Evolutionary conservation across 2,888 invertebrate species (phyloP), one percentile per base, ranked within the genome.

Genomic region (Alsophila aescularia): DNA sequence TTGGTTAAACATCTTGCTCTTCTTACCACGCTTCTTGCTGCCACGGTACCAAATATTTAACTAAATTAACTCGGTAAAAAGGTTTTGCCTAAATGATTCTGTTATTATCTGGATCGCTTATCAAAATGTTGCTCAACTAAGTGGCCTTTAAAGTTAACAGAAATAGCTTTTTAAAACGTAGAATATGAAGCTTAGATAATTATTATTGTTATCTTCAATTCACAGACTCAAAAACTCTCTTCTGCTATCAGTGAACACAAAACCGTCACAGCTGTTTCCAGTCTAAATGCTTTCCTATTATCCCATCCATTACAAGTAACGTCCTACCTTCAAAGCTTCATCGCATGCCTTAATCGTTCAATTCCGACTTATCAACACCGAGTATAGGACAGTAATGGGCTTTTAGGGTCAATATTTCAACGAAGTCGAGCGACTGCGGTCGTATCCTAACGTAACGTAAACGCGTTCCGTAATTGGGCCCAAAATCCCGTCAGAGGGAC

Each of bases 391-490:
- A 77, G 75, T 89, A 89, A 89, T 88, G 83, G 83, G 72, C 79
- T 81, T 84, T 81, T 75, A 79, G 78, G 84, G 85, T 84, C 83
- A 85, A 87, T 90, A 90, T 84, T 85, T 88, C 80, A 89, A 81
- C 67, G 73, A 65, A 66, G 69, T 71, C 69, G 69, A 72, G 73
- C 71, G 72, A 70, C 52, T 58, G 57, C 51, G 59, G 59, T 44
- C 51, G 48, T 55, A 54, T 44, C 37, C 56, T 58, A 49, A 58
- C 44, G 52, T 47, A 51, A 51, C 51, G 62, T 74, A 77, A 60
- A 80, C 73, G 73, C 70, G 67, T 66, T 68, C 68, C 69, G 81
- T 87, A 85, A 87, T 87, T 81, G 85, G 77, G 79, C 83, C 79
- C 81, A 16, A 72, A 73, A 67, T 69, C 70, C 73, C 71, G 55